A percentile compares a stretch with the other conserved stretches of the same genome.
phyloP scores from a whole-genome alignment of 2,888 invertebrate species.

The Fabriciana adippe region DNA sequence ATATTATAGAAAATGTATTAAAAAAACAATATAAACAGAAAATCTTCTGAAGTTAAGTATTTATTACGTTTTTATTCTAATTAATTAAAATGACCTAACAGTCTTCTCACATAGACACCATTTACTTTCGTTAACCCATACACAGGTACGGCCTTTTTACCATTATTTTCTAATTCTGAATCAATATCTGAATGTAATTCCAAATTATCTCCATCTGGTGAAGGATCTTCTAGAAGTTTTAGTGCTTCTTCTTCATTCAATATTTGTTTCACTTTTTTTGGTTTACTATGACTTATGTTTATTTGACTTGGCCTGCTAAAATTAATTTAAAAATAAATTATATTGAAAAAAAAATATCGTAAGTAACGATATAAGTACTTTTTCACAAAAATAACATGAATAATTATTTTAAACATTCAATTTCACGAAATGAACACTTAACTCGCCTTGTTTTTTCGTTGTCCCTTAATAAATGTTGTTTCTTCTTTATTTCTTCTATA shows the following conservation, averaged over 20 bases:
- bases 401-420: neutral
- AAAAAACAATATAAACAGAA: neutral
- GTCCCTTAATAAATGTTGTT: constrained; percentile 18
- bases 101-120: constrained; percentile 54
- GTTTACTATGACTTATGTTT: neutral
- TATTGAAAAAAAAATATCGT: neutral
- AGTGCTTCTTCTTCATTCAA: constrained; percentile 47
- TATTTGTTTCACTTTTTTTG: constrained; percentile 19
- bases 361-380: neutral
- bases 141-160: constrained; percentile 42
- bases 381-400: too few species aligned
- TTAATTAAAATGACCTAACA: constrained; percentile 39
- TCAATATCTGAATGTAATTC: constrained; percentile 44
- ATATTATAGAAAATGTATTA: too few species aligned
- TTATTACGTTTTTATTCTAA: neutral
- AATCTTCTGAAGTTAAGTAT: neutral
- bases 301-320: constrained; percentile 1
- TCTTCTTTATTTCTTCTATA: constrained; percentile 48
- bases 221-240: constrained; percentile 49
- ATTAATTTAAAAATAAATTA: neutral
- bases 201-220: constrained; percentile 59
- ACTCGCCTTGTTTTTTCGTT: neutral
- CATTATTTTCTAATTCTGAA: constrained; percentile 23
- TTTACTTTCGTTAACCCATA: constrained; percentile 54
- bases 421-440: neutral